A percentile compares a stretch with the other conserved stretches of the same genome.
phyloP scores from a whole-genome alignment of 2,888 invertebrate genomes.

The Erebia epiphron region DNA sequence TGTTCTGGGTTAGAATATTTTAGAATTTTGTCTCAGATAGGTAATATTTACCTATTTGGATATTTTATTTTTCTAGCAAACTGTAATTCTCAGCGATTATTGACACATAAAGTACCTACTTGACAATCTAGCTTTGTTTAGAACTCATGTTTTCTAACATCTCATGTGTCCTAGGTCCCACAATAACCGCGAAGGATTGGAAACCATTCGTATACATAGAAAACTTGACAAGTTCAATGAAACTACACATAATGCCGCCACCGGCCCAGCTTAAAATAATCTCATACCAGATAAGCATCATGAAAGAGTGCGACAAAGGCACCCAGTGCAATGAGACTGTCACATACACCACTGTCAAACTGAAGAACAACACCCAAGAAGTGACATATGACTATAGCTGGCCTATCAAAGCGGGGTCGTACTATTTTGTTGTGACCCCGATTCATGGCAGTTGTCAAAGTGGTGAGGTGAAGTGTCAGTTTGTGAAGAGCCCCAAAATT shows the following conservation, averaged over 20 bases:
- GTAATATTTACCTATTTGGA: no score
- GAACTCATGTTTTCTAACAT: neutral
- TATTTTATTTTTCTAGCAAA: no score
- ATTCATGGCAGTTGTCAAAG: conserved; percentile 56
- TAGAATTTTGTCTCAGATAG: no score
- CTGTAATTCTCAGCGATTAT: no score
- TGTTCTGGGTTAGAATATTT: no score
- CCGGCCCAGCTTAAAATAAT: conserved; percentile 58
- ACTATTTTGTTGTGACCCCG: conserved; percentile 67
- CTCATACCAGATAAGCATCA: conserved; percentile 59
- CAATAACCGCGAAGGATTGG: conserved; percentile 63
- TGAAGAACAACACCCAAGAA: conserved; percentile 58
- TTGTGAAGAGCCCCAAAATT: conserved; percentile 67
- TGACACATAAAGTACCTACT: no score
- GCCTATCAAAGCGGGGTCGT: conserved; percentile 60
- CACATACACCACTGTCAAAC: conserved; percentile 46
- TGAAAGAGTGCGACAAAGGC: conserved; percentile 53
- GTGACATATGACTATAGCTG: conserved; percentile 63
- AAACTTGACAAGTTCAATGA: conserved; percentile 60
- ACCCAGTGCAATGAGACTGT: conserved; percentile 44
- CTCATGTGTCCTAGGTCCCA: conserved; percentile 51
- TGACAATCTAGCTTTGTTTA: neutral
- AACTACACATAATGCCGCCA: conserved; percentile 68
- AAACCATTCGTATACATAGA: conserved; percentile 75
- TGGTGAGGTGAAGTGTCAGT: conserved; percentile 50